phyloP scores from a whole-genome alignment of 2,888 invertebrate species.

The Leuctra nigra region DNA sequence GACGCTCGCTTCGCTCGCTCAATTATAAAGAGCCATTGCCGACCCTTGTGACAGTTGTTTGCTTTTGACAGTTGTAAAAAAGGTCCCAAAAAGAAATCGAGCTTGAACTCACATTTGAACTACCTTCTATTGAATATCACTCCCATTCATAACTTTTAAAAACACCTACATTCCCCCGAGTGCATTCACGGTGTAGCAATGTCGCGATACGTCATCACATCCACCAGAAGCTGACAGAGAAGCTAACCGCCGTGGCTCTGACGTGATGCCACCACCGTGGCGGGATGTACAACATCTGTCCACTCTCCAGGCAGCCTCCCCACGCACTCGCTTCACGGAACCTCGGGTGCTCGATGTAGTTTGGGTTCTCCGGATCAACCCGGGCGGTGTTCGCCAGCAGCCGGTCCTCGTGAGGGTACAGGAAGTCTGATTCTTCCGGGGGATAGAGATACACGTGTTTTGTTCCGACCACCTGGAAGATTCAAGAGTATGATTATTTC shows the following conservation, averaged over 20 bases:
- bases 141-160: too few relatives aligned
- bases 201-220: slow-evolving; percentile 49
- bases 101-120: too few relatives aligned
- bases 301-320: slow-evolving; percentile 66
- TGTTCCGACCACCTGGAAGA: slow-evolving; percentile 67
- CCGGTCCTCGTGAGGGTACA: slow-evolving; percentile 76
- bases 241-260: slow-evolving; percentile 77
- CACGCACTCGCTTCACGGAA: slow-evolving; percentile 55
- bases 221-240: slow-evolving; percentile 99
- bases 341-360: slow-evolving; percentile 57
- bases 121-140: too few relatives aligned
- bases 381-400: slow-evolving; percentile 85
- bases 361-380: slow-evolving; percentile 75
- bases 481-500: too few relatives aligned
- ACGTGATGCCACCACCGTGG: slow-evolving; percentile 98
- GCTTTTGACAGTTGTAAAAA: too few relatives aligned
- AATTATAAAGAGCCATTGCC: too few relatives aligned
- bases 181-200: too few relatives aligned
- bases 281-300: slow-evolving; percentile 92
- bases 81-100: too few relatives aligned
- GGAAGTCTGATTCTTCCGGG: slow-evolving; percentile 56
- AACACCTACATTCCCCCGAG: too few relatives aligned
- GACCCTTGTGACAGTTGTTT: too few relatives aligned
- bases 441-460: slow-evolving; percentile 84
- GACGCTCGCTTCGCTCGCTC: too few relatives aligned